Conservation (phyloP, 2,888 invertebrate genomes). For the Macaria liturata region DNA sequence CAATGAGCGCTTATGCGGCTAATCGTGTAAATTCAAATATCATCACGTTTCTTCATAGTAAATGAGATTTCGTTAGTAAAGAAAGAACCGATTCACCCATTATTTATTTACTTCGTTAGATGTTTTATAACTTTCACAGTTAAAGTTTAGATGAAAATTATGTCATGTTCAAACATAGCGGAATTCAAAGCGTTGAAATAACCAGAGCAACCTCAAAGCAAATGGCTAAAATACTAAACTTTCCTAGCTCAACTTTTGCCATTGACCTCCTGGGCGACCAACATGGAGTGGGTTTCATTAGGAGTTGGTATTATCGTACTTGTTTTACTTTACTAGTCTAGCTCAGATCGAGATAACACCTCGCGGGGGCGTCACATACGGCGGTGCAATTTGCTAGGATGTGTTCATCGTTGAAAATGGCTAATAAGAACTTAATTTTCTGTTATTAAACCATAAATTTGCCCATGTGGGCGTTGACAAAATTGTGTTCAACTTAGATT, state of each 20-base stretch:
- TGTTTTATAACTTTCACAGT: too few species aligned
- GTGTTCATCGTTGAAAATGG: constrained; percentile 18
- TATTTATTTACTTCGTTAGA: too few species aligned
- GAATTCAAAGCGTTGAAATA: too few species aligned
- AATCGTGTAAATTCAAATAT: constrained; percentile 45
- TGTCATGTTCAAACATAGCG: too few species aligned
- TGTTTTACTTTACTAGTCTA: constrained; percentile 10
- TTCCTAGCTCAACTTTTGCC: constrained; percentile 15
- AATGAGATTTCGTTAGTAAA: constrained; percentile 19
- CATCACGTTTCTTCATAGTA: constrained; percentile 36
- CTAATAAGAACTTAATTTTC: constrained; percentile 20
- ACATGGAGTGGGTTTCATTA: constrained; percentile 21
- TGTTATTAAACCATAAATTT: constrained; percentile 17
- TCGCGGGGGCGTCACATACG: constrained; percentile 30
- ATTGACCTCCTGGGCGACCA: constrained; percentile 23
- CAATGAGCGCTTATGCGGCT: constrained; percentile 29
- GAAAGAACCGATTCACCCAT: neutral
- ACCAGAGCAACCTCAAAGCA: too few species aligned
- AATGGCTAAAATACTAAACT: neutral
- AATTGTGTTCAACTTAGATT: constrained; percentile 8
- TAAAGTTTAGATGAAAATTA: too few species aligned
- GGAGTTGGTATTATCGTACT: constrained; percentile 11
- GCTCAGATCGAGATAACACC: constrained; percentile 27
- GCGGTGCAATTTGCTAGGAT: constrained; percentile 25
- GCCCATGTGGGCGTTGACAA: constrained; percentile 15